Evolutionary conservation across 2,113 vertebrate species (phyloP), one percentile per base, ranked within the genome.

Genomic region (Cricetomys ansorgei): DNA sequence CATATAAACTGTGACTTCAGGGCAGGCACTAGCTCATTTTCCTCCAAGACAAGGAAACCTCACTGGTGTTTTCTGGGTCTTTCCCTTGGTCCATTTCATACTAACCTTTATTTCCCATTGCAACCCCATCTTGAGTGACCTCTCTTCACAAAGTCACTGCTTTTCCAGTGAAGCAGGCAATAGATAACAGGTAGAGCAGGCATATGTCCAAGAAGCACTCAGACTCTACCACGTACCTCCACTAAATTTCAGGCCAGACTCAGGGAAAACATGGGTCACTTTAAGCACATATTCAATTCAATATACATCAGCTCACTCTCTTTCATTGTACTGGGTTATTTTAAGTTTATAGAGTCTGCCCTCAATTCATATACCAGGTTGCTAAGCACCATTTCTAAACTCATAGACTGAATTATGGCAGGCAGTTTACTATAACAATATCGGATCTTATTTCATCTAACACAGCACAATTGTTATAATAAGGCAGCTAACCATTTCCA

Each of bases 401-500:
- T 80, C 84, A 62, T 84, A 95, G 92, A 48, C 55, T 73, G 62
- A 93, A 65, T 92, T 95, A 94, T 69, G 62, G 85, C 27, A 79
- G 70, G 19, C 0, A 50, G 21, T 84, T 88, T 84, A 65, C 69
- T 64, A 65, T 23, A 75, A 92, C 45, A 37, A 94, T 94, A 93
- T 65, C 89, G 81, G 84, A 80, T 96, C 87, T 93, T 89, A 95
- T n/a, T 70, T 43, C 79, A 88, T 48, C 92, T 89, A 92, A 95
- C 88, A 80, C 1, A 72, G 79, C 45, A 84, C 34, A 87, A 53
- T 87, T 92, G 59, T 88, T 65, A 94, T 73, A 94, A 88, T 70
- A 89, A 88, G 92, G 59, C 5, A 4, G 31, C 43, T 62, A 79
- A 83, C 57, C 89, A 76, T 80, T 87, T 89, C n/a, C 23, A 92